Percentiles rank a stretch among this genome's conserved stretches.
Conservation (phyloP, 2,797 vertebrate genomes). For the Mormyrus proboscirostris region DNA sequence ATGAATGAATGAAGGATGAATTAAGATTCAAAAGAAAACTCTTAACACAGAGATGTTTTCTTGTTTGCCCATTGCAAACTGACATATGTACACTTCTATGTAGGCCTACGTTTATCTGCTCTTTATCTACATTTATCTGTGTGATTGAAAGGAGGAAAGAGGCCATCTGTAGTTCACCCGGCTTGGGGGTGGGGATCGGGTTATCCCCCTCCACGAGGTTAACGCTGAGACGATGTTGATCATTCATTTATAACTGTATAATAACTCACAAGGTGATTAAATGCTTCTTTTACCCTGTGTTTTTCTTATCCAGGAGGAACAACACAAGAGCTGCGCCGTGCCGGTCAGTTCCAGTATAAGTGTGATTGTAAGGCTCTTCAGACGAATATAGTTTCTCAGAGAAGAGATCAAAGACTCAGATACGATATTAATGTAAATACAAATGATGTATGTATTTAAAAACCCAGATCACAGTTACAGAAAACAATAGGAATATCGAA, state of each 20-base stretch:
- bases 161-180: neutral
- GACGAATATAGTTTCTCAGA: neutral
- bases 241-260: constrained; percentile 12
- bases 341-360: neutral
- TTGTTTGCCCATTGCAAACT: neutral
- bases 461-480: neutral
- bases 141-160: neutral
- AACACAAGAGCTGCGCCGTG: neutral
- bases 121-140: constrained; percentile 5
- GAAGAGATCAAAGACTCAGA: neutral
- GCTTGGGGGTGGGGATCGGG: neutral
- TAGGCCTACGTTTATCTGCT: neutral
- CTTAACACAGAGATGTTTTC: neutral
- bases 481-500: neutral
- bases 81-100: neutral
- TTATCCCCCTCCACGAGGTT: neutral
- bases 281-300: neutral
- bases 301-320: neutral
- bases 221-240: neutral
- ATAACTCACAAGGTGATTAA: constrained; percentile 15
- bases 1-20: neutral
- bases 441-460: neutral
- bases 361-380: neutral
- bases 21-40: neutral
- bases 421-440: neutral